Evolutionary conservation across 2,113 vertebrate species (phyloP).

Genomic region (Poeciliopsis retropinna): DNA sequence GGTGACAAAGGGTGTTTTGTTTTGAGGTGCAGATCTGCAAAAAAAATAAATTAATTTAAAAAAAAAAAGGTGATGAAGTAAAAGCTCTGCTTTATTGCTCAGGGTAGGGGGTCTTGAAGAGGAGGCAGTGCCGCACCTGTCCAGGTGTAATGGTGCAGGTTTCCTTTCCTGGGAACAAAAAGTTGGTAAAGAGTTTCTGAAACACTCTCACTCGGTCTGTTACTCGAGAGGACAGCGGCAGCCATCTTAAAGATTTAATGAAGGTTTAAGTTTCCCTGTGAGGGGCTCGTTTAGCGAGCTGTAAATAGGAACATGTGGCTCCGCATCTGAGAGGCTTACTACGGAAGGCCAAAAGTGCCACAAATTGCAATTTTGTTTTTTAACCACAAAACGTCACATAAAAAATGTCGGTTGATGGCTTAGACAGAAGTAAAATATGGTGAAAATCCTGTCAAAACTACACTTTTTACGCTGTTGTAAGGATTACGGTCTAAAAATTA

Average conservation of each 20-base stretch:
- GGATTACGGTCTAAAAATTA: too few relatives aligned
- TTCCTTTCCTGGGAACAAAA: constrained; percentile 12
- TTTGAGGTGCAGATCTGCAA: background rate
- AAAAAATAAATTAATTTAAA: background rate
- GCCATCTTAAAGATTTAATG: constrained; percentile 80
- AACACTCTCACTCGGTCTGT: constrained; percentile 72
- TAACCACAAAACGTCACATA: too few relatives aligned
- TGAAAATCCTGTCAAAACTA: too few relatives aligned
- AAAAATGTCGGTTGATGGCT: too few relatives aligned
- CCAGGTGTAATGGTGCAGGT: background rate
- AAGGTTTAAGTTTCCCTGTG: constrained; percentile 72
- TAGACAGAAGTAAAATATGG: too few relatives aligned
- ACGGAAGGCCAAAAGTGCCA: too few relatives aligned
- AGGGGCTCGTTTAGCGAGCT: constrained; percentile 51
- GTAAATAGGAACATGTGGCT: constrained; percentile 22
- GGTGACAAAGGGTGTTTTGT: constrained; percentile 28
- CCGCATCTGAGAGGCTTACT: background rate
- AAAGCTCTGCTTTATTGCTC: background rate
- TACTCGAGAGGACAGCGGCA: constrained; percentile 58
- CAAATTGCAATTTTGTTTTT: too few relatives aligned
- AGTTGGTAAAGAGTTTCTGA: constrained; percentile 34
- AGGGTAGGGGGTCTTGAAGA: too few relatives aligned
- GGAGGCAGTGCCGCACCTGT: background rate
- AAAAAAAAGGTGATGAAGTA: constrained; percentile 1
- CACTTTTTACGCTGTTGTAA: too few relatives aligned